phyloP scores from a whole-genome alignment of 2,888 invertebrate genomes.

The Tipula confusa region DNA sequence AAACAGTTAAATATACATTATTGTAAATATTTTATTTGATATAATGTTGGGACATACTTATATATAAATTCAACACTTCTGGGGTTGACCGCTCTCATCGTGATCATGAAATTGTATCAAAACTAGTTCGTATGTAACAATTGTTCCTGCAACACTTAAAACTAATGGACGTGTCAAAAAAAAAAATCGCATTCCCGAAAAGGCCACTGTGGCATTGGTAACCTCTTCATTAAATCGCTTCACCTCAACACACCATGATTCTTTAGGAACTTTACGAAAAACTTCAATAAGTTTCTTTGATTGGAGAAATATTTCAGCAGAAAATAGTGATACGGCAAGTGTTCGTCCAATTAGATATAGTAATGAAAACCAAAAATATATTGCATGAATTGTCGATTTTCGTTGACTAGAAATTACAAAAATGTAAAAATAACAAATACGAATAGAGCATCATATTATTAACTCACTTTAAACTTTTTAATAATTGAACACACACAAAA shows the following conservation, averaged over 20 bases:
- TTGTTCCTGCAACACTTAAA: constrained; percentile 54
- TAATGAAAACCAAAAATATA: constrained; percentile 57
- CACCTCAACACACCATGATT: constrained; percentile 52
- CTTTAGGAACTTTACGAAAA: constrained; percentile 50
- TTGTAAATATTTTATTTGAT: too few species aligned
- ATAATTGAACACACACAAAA: constrained; percentile 56
- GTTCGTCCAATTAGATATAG: constrained; percentile 55
- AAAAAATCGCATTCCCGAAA: constrained; percentile 49
- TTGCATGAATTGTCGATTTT: constrained; percentile 47
- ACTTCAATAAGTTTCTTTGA: constrained; percentile 49
- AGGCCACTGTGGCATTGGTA: constrained; percentile 45
- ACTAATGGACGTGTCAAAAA: constrained; percentile 47
- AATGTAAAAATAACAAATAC: not conserved
- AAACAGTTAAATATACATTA: not conserved
- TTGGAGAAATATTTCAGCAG: constrained; percentile 56
- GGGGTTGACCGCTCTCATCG: constrained; percentile 31
- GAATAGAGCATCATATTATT: not conserved
- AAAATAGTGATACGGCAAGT: constrained; percentile 54
- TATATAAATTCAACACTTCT: not conserved
- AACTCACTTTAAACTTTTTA: constrained; percentile 51
- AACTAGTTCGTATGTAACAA: constrained; percentile 57
- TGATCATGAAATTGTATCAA: constrained; percentile 55
- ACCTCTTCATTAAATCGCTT: constrained; percentile 47
- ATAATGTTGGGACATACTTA: too few species aligned
- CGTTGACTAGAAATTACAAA: constrained; percentile 40